Percentiles rank a stretch among this genome's conserved stretches.
Evolutionary conservation across 2,113 vertebrate genomes (phyloP).

Genomic region (Synchiropus splendidus): DNA sequence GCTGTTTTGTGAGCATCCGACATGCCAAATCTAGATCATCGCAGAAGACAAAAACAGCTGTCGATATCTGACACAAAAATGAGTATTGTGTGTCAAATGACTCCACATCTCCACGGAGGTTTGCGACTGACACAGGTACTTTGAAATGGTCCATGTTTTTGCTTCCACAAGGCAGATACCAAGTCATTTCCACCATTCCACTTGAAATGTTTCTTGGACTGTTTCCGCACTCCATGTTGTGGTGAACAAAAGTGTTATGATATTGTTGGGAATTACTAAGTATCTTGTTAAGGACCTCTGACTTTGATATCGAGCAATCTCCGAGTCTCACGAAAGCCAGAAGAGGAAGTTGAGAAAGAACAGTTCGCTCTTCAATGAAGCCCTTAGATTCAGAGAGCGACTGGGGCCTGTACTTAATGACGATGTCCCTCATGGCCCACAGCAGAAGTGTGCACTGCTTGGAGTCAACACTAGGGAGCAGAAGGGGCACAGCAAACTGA

Average conservation of each 20-base stretch:
- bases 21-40: slow-evolving; percentile 46
- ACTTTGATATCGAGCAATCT: slow-evolving; percentile 62
- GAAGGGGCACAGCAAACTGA: slow-evolving; percentile 2
- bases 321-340: slow-evolving; percentile 66
- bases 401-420: slow-evolving; percentile 32
- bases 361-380: slow-evolving; percentile 33
- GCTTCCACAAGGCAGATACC: slow-evolving; percentile 49
- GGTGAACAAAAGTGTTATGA: slow-evolving; percentile 56
- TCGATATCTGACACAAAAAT: slow-evolving; percentile 61
- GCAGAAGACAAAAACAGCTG: slow-evolving; percentile 60
- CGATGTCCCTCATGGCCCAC: slow-evolving; percentile 43
- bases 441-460: slow-evolving; percentile 1
- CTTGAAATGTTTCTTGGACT: slow-evolving; percentile 41
- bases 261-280: slow-evolving; percentile 46
- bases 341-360: slow-evolving; percentile 1
- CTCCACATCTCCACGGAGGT: slow-evolving; percentile 54
- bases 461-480: background rate
- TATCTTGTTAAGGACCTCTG: slow-evolving; percentile 56
- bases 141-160: slow-evolving; percentile 19
- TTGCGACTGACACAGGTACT: slow-evolving; percentile 49
- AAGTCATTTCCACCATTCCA: slow-evolving; percentile 58
- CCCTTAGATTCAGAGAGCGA: slow-evolving; percentile 12
- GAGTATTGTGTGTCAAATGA: slow-evolving; percentile 39
- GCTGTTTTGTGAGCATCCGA: slow-evolving; percentile 33
- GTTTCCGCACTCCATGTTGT: slow-evolving; percentile 26